phyloP scores from a whole-genome alignment of 2,888 invertebrate species.

The Himalopsyche tibetana region DNA sequence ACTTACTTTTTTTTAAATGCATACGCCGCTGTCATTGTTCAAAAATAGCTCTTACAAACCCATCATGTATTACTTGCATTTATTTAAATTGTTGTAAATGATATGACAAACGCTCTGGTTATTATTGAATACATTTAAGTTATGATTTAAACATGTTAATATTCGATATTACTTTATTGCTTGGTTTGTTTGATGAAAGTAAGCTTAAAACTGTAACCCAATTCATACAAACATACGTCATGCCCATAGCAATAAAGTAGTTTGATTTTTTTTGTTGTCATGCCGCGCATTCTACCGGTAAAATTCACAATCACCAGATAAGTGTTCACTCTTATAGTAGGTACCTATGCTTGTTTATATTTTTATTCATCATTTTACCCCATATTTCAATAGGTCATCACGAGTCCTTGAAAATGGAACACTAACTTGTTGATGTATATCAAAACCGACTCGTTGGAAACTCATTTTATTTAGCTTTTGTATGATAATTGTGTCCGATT shows the following conservation, averaged over 20 bases:
- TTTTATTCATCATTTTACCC: slow-evolving; percentile 27
- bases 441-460: neutral
- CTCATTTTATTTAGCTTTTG: neutral
- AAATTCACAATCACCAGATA: slow-evolving; percentile 17
- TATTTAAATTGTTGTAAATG: slow-evolving; percentile 27
- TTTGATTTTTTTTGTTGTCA: slow-evolving; percentile 43
- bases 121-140: neutral
- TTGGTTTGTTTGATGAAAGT: neutral
- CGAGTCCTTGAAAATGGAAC: slow-evolving; percentile 25
- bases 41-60: slow-evolving; percentile 24
- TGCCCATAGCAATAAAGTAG: slow-evolving; percentile 27
- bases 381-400: slow-evolving; percentile 32
- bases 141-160: neutral
- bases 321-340: neutral
- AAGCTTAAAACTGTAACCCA: slow-evolving; percentile 20
- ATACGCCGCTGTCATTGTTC: slow-evolving; percentile 40
- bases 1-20: neutral
- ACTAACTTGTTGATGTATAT: slow-evolving; percentile 28
- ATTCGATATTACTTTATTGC: neutral
- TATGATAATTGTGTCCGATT: neutral
- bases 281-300: slow-evolving; percentile 43
- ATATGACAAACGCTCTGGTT: neutral
- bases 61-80: slow-evolving; percentile 7
- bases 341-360: slow-evolving; percentile 30
- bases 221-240: slow-evolving; percentile 42